A percentile compares a stretch with the other conserved stretches of the same genome.
Conservation (phyloP, 1,140 invertebrate species). For the Ephestia elutella region DNA sequence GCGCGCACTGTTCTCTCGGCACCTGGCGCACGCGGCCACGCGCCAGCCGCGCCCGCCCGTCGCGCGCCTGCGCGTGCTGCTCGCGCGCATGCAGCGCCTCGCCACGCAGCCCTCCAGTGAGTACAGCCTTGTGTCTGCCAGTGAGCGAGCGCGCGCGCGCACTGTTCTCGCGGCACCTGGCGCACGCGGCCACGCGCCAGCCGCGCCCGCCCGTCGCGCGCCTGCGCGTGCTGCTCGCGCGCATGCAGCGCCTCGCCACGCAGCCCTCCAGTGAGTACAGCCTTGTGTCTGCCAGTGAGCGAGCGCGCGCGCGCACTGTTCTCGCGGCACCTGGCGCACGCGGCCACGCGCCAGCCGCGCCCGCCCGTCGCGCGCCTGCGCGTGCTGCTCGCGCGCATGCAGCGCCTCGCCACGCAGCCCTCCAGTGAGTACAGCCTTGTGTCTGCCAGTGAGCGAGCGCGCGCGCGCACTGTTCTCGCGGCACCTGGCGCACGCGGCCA, state of each 20-base stretch:
- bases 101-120: conserved; percentile 45
- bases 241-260: conserved; percentile 41
- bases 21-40: conserved; percentile 54
- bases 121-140: too few species aligned
- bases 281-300: too few species aligned
- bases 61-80: conserved; percentile 50
- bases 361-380: conserved; percentile 60
- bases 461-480: too few species aligned
- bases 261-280: conserved; percentile 44
- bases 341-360: conserved; percentile 59
- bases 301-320: too few species aligned
- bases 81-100: conserved; percentile 42
- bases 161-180: too few species aligned
- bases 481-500: conserved; percentile 56
- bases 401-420: conserved; percentile 44
- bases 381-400: conserved; percentile 44
- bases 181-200: conserved; percentile 55
- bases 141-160: too few species aligned
- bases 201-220: conserved; percentile 63
- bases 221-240: conserved; percentile 48
- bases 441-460: too few species aligned
- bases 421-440: conserved; percentile 39
- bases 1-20: too few species aligned
- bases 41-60: conserved; percentile 64
- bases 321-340: too few species aligned